phyloP scores from a whole-genome alignment of 2,797 vertebrate genomes.

The Melanotaenia trifasciata region DNA sequence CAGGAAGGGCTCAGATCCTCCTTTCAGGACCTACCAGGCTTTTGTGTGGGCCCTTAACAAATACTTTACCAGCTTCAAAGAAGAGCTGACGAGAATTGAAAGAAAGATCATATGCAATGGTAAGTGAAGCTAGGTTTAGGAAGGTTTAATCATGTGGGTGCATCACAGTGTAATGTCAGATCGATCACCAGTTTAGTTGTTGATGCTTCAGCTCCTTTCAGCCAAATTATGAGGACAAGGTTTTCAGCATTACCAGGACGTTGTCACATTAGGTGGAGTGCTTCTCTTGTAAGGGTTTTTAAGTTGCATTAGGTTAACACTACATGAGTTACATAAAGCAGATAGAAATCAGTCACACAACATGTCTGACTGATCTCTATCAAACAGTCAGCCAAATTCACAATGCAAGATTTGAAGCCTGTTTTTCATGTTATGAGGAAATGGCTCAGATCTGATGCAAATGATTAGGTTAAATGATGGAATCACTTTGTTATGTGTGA shows the following conservation, averaged over 20 bases:
- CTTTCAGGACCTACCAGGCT: conserved; percentile 97
- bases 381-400: neutral
- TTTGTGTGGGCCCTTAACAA: conserved; percentile 98
- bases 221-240: neutral
- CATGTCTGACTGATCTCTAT: neutral
- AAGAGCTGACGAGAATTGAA: conserved; percentile 93
- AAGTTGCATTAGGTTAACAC: neutral
- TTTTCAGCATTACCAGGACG: neutral
- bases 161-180: no score
- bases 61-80: conserved; percentile 94
- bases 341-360: no score
- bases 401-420: neutral
- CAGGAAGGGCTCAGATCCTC: conserved; percentile 89
- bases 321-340: neutral
- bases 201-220: no score
- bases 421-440: neutral
- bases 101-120: conserved; percentile 91
- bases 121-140: conserved; percentile 55
- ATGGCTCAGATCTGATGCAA: neutral
- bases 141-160: neutral
- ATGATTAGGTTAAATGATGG: neutral
- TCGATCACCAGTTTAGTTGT: no score
- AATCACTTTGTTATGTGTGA: neutral
- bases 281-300: no score
- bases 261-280: neutral